Evolutionary conservation across 2,113 vertebrate genomes (phyloP), one percentile per base, ranked within the genome.

Genomic region (Corynorhinus townsendii): DNA sequence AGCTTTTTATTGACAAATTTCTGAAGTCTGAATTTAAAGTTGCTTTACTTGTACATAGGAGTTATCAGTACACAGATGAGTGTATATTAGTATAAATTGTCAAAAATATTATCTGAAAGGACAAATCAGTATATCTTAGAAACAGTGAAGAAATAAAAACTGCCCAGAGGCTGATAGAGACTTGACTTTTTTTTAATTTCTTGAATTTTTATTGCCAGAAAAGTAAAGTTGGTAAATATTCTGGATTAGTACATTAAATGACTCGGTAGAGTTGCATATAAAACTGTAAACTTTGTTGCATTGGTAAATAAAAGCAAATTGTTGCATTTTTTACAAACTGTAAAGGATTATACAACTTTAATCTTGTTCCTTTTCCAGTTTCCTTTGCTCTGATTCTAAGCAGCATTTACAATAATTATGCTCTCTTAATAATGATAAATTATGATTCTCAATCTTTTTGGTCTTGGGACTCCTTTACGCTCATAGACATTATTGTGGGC

Each of bases 191-290:
- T 85, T 94, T 90, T 3, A 68, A 91, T 47, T 85, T 81, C n/a
- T 66, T 76, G 85, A 56, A 30, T 47, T 30, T 85, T 83, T 87
- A 33, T 86, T 75, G 68, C 38, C 45, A 49, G 33, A 91, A 89
- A 73, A 89, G 17, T 90, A 73, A 68, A 85, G 75, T 68, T 95
- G 66, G 62, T 87, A 89, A 96, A 76, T 93, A 84, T 79, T 86
- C 33, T 92, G 26, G 19, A 68, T 90, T 95, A 76, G 35, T 16
- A 82, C 38, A 69, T 64, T 95, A 49, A 56, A 72, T 43, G 24
- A 64, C 66, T 84, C 71, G 52, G 33, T 79, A 56, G 26, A 35
- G 11, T 76, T 88, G 17, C 49, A 84, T 17, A 22, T 84, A 77
- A 66, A 94, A 77, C 45, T 86, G 4, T 47, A 56, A 79, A 49